Evolutionary conservation across 2,113 vertebrate species (phyloP), one percentile per base, ranked within the genome.

Genomic region (Chunga burmeisteri): DNA sequence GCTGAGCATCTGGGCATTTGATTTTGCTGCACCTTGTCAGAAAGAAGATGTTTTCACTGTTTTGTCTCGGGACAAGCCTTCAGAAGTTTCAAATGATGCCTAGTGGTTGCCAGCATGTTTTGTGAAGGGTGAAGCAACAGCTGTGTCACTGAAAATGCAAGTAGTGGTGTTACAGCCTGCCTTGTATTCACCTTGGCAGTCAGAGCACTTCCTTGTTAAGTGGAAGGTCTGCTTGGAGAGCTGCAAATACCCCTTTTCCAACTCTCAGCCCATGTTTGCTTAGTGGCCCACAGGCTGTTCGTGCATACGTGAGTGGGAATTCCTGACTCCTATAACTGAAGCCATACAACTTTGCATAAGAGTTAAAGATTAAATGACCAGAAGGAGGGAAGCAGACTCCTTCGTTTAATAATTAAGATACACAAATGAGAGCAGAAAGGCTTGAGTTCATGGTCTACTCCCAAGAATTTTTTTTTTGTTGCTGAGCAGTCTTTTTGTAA

Each of bases 291-390:
- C 15, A 36, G 50, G 11, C 27, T 75, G 2, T 46, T 66, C 5
- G 1, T 34, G 6, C 38, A 3, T 59, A 10, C 46, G 55, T 65
- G 75, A 36, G 36, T 79, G 52, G 36, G 38, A 81, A 30, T 79
- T 93, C 27, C 59, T 40, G 27, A 42, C 62, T 84, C 27, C 8
- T 44, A 0, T 16, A 36, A 23, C 44, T 88, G 50, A 82, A 68
- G 47, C 62, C 1, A 0, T 77, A 18, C 15, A 10, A 19, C 40
- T 88, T 88, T 67, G 70, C 13, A 0, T 55, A 34, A 27, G 46
- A 88, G 82, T 96, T 95, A 90, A 89, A 90, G 30, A 78, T 93
- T 89, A 93, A 83, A 27, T 83, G 44, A 44, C 70, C 49, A n/a
- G 56, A 71, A 86, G 63, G 56, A 70, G 38, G 32, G 23, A 36